phyloP scores from a whole-genome alignment of 2,888 invertebrate species.

The Tridacna crocea region DNA sequence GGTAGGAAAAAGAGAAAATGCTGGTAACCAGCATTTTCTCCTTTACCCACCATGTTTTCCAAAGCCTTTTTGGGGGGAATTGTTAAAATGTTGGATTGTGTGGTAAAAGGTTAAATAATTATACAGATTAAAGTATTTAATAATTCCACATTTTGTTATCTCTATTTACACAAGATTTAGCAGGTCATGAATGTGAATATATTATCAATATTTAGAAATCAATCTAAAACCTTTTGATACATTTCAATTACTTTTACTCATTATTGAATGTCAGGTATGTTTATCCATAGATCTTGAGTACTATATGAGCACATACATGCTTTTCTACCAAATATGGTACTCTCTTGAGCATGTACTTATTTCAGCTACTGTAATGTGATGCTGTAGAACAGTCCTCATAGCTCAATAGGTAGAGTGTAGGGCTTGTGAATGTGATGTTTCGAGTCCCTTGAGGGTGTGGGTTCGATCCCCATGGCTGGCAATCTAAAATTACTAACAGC shows the following conservation, averaged over 20 bases:
- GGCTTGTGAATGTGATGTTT: no score
- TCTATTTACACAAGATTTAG: constrained; percentile 12
- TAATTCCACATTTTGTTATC: constrained; percentile 10
- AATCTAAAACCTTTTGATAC: neutral
- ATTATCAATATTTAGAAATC: constrained; percentile 15
- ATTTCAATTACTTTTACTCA: neutral
- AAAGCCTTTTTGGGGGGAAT: neutral
- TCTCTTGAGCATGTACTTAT: neutral
- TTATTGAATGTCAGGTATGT: neutral
- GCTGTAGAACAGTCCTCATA: no score
- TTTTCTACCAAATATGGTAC: neutral
- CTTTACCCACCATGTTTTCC: neutral
- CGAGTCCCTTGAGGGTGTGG: no score
- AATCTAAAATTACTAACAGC: no score
- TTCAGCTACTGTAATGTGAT: no score
- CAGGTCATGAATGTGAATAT: constrained; percentile 9
- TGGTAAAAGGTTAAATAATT: neutral
- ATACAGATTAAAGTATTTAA: constrained; percentile 3
- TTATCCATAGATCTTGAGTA: neutral
- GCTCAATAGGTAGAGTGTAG: no score
- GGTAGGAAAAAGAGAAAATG: neutral
- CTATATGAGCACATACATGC: neutral
- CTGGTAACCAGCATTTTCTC: neutral
- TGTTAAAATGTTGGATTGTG: neutral
- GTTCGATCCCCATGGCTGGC: no score